Evolutionary conservation across 2,888 invertebrate genomes (phyloP), one percentile per base, ranked within the genome.

Genomic region (Epinotia demarniana): DNA sequence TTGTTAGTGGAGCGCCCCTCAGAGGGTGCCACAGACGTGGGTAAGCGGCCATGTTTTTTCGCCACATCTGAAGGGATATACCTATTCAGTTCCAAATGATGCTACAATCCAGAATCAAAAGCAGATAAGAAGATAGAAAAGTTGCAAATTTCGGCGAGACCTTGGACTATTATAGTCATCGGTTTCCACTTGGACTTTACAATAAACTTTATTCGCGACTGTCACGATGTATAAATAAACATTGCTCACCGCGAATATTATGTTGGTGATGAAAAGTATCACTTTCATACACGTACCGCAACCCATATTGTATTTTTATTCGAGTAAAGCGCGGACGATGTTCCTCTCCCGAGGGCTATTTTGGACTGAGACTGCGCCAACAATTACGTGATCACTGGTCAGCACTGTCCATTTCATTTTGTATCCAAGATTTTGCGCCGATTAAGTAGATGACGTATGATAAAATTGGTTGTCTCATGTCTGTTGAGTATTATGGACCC

Each of bases 371-470:
- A 43, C 63, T 3, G 33, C 8, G 67, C 53, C 27, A 23, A 46
- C 13, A 69, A 16, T 74, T 74, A 74, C 74, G 74, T 74, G 74
- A 74, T 63, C 73, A 16, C 69, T 74, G 74, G 69, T 69, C 73
- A 16, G 33, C 53, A 61, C 61, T 61, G 68, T 69, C 46, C 27
- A 39, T 73, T 74, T 69, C 68, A 74, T 68, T 68, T 62, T 46
- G 60, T 67, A 67, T 67, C 67, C 57, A 33, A 39, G 43, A 57
- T 23, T 39, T 57, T 57, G 57, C 67, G 57, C 8, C 13, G 27
- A 61, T 61, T 60, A 11, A 27, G 23, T 27, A 27, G 53, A 33
- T 53, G 66, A 66, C 66, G 66, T 43, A 18, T 12, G 12, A 46
- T 46, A 39, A 39, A 0, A 9, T 39, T 9, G 39, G n/a, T n/a